These are phyloP conservation scores for Rhodeus uyekii DNA, from an alignment of 2,797 vertebrate genomes.

Conservation along the genomic window DNA sequence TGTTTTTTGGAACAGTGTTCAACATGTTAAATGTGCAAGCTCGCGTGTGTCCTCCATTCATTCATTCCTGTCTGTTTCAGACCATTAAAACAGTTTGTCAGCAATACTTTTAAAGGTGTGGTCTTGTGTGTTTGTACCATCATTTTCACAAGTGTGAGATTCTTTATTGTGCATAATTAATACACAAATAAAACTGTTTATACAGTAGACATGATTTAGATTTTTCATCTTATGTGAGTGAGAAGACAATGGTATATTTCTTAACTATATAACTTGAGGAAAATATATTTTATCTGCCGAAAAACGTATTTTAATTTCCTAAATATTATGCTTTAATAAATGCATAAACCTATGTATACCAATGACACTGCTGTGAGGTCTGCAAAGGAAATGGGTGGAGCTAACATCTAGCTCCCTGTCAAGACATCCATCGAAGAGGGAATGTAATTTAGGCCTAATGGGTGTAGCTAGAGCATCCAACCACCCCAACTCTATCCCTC, in stretches of 20 bases:
- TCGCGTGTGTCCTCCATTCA: constrained; percentile 29
- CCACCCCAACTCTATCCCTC: too few species aligned
- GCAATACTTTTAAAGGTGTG: neutral
- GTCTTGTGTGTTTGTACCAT: neutral
- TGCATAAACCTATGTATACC: neutral
- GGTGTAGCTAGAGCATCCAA: too few species aligned
- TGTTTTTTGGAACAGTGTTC: constrained; percentile 16
- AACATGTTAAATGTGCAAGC: constrained; percentile 45
- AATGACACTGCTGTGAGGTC: too few species aligned
- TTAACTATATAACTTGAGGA: neutral
- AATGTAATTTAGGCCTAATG: too few species aligned
- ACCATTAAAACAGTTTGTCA: constrained; percentile 52
- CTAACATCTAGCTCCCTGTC: too few species aligned
- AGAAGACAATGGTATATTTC: neutral
- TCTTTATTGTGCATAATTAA: neutral
- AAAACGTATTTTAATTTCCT: neutral
- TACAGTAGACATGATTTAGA: neutral
- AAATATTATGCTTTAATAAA: neutral
- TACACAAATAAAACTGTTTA: neutral
- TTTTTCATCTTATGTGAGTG: neutral
- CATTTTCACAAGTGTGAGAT: neutral
- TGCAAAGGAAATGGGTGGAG: too few species aligned
- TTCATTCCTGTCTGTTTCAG: constrained; percentile 46
- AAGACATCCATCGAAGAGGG: too few species aligned
- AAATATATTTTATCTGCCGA: neutral